phyloP scores from a whole-genome alignment of 2,888 invertebrate species.

The Azorinus chamasolen region DNA sequence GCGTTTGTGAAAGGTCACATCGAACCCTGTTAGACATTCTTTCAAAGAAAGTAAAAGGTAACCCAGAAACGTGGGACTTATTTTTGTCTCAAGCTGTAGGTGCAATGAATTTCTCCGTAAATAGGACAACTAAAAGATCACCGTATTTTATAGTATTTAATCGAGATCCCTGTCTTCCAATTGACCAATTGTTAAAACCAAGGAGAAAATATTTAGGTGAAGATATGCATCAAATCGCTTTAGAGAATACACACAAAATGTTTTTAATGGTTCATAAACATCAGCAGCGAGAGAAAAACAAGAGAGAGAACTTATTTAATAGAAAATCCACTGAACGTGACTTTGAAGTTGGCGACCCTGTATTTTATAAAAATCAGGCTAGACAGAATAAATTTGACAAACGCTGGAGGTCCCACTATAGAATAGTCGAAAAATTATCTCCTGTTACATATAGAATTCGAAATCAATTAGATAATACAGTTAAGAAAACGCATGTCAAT shows the following conservation, averaged over 20 bases:
- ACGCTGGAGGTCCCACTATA: constrained; percentile 39
- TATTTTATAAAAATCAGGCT: constrained; percentile 11
- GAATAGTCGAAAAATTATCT: constrained; percentile 48
- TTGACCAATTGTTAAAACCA: constrained; percentile 13
- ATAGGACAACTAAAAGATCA: constrained; percentile 12
- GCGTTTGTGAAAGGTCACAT: constrained; percentile 15
- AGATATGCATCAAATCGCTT: constrained; percentile 32
- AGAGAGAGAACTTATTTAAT: constrained; percentile 30
- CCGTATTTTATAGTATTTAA: constrained; percentile 10
- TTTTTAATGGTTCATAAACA: constrained; percentile 44
- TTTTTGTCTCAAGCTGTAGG: constrained; percentile 7
- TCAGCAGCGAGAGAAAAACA: constrained; percentile 21
- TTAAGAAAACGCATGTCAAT: constrained; percentile 35
- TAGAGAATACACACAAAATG: constrained; percentile 46
- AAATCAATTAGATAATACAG: constrained; percentile 43
- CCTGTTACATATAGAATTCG: constrained; percentile 43
- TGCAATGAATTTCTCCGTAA: constrained; percentile 14
- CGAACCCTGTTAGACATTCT: constrained; percentile 16
- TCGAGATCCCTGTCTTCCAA: constrained; percentile 2
- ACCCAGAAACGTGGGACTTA: constrained; percentile 8
- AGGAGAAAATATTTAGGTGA: constrained; percentile 7
- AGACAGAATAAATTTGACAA: constrained; percentile 9
- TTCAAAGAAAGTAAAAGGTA: constrained; percentile 13
- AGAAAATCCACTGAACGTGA: constrained; percentile 2
- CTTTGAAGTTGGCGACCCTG: constrained; percentile 13